Conservation (phyloP, 2,113 vertebrate species). For the Brienomyrus brachyistius region DNA sequence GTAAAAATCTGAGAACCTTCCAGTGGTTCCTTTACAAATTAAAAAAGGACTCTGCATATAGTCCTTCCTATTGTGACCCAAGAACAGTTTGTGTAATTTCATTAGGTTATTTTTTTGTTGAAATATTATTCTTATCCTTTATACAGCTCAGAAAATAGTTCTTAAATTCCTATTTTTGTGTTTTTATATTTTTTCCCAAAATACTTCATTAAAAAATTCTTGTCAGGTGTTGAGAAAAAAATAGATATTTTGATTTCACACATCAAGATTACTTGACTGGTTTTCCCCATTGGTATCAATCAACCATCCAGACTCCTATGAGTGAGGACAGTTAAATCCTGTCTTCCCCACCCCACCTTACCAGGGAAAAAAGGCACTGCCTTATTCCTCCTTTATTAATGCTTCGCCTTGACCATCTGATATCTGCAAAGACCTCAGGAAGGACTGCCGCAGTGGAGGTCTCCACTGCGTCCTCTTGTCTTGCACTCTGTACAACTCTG, state of each 20-base stretch:
- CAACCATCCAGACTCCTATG: slow-evolving; percentile 21
- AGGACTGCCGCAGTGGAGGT: slow-evolving; percentile 15
- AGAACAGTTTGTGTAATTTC: slow-evolving; percentile 46
- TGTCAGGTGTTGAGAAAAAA: slow-evolving; percentile 63
- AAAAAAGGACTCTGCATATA: slow-evolving; percentile 52
- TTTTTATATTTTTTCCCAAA: slow-evolving; percentile 54
- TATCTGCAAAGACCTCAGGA: slow-evolving; percentile 23
- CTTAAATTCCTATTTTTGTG: slow-evolving; percentile 46
- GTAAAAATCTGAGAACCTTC: slow-evolving; percentile 53
- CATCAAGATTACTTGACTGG: slow-evolving; percentile 41
- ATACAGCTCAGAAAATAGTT: slow-evolving; percentile 62
- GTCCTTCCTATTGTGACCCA: slow-evolving; percentile 46
- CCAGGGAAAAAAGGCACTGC: not conserved
- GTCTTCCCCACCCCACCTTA: not conserved
- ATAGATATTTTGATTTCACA: slow-evolving; percentile 61
- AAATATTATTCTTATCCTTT: slow-evolving; percentile 40
- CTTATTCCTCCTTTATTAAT: not conserved
- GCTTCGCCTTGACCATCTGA: slow-evolving; percentile 26
- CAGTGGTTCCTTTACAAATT: slow-evolving; percentile 49
- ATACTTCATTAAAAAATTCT: slow-evolving; percentile 63
- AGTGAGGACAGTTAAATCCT: slow-evolving; percentile 19
- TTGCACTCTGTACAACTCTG: slow-evolving; percentile 16
- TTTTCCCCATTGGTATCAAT: slow-evolving; percentile 5
- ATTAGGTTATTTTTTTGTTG: slow-evolving; percentile 39
- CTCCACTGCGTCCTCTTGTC: not conserved